These are phyloP conservation scores for Caenorhabditis sp. DNA, from an alignment of 2,888 invertebrate genomes.

Conservation along the genomic window DNA sequence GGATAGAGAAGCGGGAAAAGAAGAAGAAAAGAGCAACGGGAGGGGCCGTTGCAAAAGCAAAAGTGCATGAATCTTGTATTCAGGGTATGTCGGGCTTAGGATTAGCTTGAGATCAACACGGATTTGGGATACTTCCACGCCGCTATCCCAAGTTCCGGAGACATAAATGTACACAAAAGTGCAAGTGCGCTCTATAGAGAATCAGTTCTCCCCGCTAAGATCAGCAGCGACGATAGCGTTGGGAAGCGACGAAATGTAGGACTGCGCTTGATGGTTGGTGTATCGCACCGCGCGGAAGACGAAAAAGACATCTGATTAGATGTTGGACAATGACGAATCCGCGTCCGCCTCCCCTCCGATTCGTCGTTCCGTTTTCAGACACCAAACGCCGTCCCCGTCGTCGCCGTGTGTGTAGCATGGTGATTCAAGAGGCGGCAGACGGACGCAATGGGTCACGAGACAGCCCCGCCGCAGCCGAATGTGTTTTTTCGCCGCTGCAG, in stretches of 20 bases:
- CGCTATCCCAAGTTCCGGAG: too few species aligned
- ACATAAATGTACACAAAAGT: too few species aligned
- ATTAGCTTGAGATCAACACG: too few species aligned
- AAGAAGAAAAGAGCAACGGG: constrained; percentile 15
- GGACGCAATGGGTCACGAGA: constrained; percentile 46
- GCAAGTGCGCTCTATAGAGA: constrained; percentile 40
- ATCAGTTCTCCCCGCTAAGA: constrained; percentile 19
- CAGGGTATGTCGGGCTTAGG: neutral
- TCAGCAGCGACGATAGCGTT: too few species aligned
- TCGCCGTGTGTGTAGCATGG: constrained; percentile 32
- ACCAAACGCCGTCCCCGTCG: constrained; percentile 32
- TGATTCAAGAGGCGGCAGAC: constrained; percentile 42
- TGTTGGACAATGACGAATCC: constrained; percentile 34
- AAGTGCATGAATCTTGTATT: constrained; percentile 49
- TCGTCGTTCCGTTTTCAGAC: constrained; percentile 19
- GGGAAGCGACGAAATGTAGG: constrained; percentile 29
- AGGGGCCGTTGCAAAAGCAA: too few species aligned
- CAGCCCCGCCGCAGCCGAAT: constrained; percentile 10
- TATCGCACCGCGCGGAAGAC: constrained; percentile 32
- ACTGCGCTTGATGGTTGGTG: constrained; percentile 45
- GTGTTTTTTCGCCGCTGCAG: constrained; percentile 26
- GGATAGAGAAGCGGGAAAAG: constrained; percentile 34
- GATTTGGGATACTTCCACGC: too few species aligned
- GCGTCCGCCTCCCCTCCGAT: constrained; percentile 1
- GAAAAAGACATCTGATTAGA: constrained; percentile 46